Evolutionary conservation across 2,888 invertebrate species (phyloP), one percentile per base, ranked within the genome.

Genomic region (Coenonympha arcania): DNA sequence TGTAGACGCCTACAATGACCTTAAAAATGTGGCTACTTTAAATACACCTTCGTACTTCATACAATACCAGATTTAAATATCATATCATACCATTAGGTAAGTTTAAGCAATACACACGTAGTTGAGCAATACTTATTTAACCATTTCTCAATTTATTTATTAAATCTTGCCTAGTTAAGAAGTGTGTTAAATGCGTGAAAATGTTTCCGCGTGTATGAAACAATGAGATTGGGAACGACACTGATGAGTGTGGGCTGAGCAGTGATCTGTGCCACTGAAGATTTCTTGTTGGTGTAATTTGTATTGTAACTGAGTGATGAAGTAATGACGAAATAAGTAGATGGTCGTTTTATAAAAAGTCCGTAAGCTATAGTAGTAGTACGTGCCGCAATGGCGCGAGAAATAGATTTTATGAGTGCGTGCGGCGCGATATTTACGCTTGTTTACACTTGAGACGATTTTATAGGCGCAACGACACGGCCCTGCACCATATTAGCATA

Each of bases 341-440:
- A 59, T 58, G 52, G 53, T 55, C 45, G 53, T 57, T 54, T 68
- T 71, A 72, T 54, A 69, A 70, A 37, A 73, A 72, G 68, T 67
- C 61, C 62, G 63, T n/a, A n/a, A n/a, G n/a, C n/a, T n/a, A n/a
- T n/a, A n/a, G n/a, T n/a, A n/a, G n/a, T n/a, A 16, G 68, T 71
- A 65, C 66, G 65, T 63, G 70, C 72, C 66, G 74, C 76, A 75
- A 74, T 71, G 73, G 72, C 64, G 73, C 76, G 70, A 73, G 79
- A 84, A 85, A 85, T 85, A 84, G 83, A 84, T 83, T 85, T 85
- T 79, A 85, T 80, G 85, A 82, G 77, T 73, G 79, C 74, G 72
- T 78, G 79, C 70, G 78, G 73, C 70, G 75, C 75, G 78, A 79
- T 83, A 81, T 84, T 84, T 80, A 82, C 84, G 79, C 76, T 66